These are phyloP conservation scores for Sesamia nonagrioides DNA, from an alignment of 1,140 invertebrate genomes.

Conservation along the genomic window DNA sequence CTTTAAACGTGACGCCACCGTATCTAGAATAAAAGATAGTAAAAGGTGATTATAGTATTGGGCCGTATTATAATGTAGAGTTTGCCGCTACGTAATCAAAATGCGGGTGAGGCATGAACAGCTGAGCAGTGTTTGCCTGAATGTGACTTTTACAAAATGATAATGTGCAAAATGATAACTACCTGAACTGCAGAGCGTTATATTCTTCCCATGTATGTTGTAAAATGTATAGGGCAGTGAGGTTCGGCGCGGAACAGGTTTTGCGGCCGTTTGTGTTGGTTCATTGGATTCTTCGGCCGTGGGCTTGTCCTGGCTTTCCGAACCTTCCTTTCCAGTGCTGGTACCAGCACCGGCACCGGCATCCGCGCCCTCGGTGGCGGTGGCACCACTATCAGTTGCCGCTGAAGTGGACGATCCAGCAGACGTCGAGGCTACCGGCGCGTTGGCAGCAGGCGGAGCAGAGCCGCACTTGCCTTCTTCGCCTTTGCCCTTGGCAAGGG, in stretches of 20 bases:
- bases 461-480: conserved; percentile 1
- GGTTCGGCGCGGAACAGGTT: conserved; percentile 31
- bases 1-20: conserved; percentile 69
- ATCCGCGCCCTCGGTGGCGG: not conserved
- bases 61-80: too few relatives aligned
- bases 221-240: conserved; percentile 74
- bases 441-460: not conserved
- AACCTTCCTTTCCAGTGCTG: not conserved
- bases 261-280: not conserved
- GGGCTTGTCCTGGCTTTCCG: not conserved
- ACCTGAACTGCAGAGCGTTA: conserved; percentile 77
- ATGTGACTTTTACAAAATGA: too few relatives aligned
- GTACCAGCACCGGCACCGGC: not conserved
- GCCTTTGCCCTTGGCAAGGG: not conserved
- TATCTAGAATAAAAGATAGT: conserved; percentile 62
- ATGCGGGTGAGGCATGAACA: too few relatives aligned
- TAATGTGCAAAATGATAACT: too few relatives aligned
- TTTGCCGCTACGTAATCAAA: not conserved
- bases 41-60: not conserved
- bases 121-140: not conserved
- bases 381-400: not conserved
- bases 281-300: not conserved
- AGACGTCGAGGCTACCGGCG: not conserved
- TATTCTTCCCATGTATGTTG: conserved; percentile 71
- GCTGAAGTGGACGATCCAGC: not conserved